Percentiles rank a stretch among this genome's conserved stretches.
These are phyloP conservation scores for Sarotherodon lohbergeri DNA, from an alignment of 2,113 vertebrate genomes.

Conservation along the genomic window DNA sequence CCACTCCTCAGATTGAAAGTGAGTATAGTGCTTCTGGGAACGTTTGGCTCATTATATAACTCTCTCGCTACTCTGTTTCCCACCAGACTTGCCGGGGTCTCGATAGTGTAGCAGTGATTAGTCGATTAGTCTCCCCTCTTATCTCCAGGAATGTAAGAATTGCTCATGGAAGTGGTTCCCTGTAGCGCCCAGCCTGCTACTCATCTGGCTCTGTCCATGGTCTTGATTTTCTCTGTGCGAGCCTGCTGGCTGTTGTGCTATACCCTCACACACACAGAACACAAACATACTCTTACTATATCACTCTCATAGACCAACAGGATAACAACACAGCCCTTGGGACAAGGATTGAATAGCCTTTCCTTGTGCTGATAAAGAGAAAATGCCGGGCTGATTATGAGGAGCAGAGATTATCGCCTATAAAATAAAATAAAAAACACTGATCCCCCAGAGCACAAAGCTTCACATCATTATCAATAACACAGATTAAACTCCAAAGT, in stretches of 20 bases:
- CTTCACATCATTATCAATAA: conserved; percentile 50
- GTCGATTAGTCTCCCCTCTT: conserved; percentile 7
- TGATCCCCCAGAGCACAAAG: conserved; percentile 1
- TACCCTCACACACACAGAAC: neutral
- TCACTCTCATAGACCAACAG: conserved; percentile 10
- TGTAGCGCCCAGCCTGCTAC: neutral
- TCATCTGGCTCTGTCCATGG: conserved; percentile 3
- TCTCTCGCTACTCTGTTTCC: neutral
- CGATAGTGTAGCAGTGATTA: conserved; percentile 2
- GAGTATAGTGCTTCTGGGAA: neutral
- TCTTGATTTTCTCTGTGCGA: neutral
- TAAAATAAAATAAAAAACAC: conserved; percentile 18
- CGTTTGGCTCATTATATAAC: neutral
- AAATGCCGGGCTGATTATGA: conserved; percentile 49
- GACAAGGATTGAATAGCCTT: conserved; percentile 23
- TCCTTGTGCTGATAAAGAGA: conserved; percentile 43
- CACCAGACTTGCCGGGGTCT: neutral
- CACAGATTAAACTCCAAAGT: conserved; percentile 55
- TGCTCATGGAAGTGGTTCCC: neutral
- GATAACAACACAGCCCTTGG: conserved; percentile 26
- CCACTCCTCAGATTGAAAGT: neutral
- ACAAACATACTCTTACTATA: neutral
- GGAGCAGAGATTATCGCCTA: conserved; percentile 45
- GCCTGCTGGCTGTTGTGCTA: neutral
- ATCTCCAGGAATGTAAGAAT: conserved; percentile 9